Base-by-base conservation (phyloP, 2,797 vertebrate genomes). In the Sebastes goodei region DNA sequence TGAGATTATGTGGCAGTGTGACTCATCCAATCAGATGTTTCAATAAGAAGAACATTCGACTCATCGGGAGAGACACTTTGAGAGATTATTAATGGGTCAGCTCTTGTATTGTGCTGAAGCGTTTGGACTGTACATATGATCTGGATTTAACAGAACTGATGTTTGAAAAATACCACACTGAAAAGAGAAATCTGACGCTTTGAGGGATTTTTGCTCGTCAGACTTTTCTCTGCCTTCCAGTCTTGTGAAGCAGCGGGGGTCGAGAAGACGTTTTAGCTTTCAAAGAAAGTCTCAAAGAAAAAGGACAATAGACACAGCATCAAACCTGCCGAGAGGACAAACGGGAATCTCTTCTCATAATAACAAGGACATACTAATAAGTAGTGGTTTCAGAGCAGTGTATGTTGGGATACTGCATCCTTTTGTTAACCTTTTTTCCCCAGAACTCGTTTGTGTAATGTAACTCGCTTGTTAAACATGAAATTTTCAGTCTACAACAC, bases 391-490 rank as follows among this genome's bases (percentile, higher is more conserved):
- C 74, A 71, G 66, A 79, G 75, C 69, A 70, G 74, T 81, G 79
- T 62, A 70, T 49, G 78, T 77, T 85, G 73, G 73, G 63, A 88
- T 74, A 30, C 52, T 75, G 74, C 71, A 85, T 87, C 71, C 72
- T 80, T 90, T 74, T 76, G 66, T 91, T 81, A 74, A 67, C 76
- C 71, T 46, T 87, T 84, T 21, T n/a, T n/a, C 76, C 83, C 74
- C 62, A 71, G 71, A 85, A 89, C 74, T 88, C 62, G 27, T 86
- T 89, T 83, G 83, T 93, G 92, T 87, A 74, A 87, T 79, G 84
- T 91, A 78, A 78, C 86, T 86, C 5, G 86, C 84, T 91, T 88
- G 71, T 79, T 83, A 74, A 86, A 84, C 56, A 62, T 80, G 78
- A 82, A 25, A 79, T 82, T 83, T 90, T 85, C 86, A 79, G 73